phyloP scores from a whole-genome alignment of 2,888 invertebrate species.

The Harpalus rufipes region DNA sequence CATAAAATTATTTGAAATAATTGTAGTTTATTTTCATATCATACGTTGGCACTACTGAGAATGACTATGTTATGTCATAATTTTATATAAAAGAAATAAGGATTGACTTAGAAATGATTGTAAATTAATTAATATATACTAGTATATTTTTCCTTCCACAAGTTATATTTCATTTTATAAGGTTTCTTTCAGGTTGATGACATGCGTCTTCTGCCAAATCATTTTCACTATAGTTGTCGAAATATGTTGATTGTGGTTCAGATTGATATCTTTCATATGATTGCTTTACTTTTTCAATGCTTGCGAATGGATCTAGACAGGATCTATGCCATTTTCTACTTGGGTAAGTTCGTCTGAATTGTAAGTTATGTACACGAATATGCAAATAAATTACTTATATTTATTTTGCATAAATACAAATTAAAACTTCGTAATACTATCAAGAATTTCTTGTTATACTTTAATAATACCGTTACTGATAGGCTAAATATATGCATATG shows the following conservation, averaged over 20 bases:
- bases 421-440: constrained; percentile 16
- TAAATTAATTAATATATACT: no score
- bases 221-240: constrained; percentile 27
- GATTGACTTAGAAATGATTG: no score
- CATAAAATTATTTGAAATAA: no score
- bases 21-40: no score
- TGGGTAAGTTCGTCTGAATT: constrained; percentile 80
- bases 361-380: constrained; percentile 45
- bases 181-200: no score
- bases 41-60: no score
- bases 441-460: constrained; percentile 33
- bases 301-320: constrained; percentile 81
- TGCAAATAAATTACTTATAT: constrained; percentile 26
- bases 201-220: no score
- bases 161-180: no score
- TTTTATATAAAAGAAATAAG: no score
- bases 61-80: no score
- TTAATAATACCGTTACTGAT: constrained; percentile 41
- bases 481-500: constrained; percentile 3
- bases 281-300: constrained; percentile 79
- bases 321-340: constrained; percentile 86
- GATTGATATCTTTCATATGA: constrained; percentile 62
- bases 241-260: constrained; percentile 72
- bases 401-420: background rate
- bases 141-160: no score